Base-by-base conservation (phyloP, 2,888 invertebrate species). In the Troides helena region DNA sequence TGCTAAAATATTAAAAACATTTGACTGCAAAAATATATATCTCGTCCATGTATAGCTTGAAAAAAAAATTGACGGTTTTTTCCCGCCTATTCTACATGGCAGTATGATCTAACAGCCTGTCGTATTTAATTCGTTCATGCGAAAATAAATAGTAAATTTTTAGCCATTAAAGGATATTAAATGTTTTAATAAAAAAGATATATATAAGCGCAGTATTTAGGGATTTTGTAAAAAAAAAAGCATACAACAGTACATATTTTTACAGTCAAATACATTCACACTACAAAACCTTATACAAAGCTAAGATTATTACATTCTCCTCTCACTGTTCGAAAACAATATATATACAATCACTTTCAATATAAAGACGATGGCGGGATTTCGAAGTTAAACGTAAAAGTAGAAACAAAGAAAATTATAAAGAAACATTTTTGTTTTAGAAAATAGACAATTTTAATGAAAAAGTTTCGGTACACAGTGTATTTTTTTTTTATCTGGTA, bases 1-100 rank as follows among this genome's bases (percentile, higher is more conserved):
- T 43, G 72, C 76, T 78, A 79, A 76, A 74, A 72, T 72, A 73
- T 71, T 64, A 65, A 25, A 61, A 61, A 50, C 43, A 59, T 46
- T 25, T 36, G n/a, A 36, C 50, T 14, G 46, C 4, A 30, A 39
- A 56, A 64, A 14, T 57, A 57, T 57, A 57, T 57, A 57, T 7
- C n/a, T n/a, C 8, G n/a, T 14, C 18, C 21, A 21, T 53, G 17
- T 17, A 4, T 53, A 17, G n/a, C 17, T 53, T 1, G 18, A 57
- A 57, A 57, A 57, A 57, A 57, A 57, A 57, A 21, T 21, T 57
- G 21, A 21, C 57, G 18, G 0, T 57, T 5, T 6, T 57, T 57
- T 57, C 57, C 57, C 57, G 57, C 21, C 21, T 4, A 57, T 57
- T 53, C 21, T 21, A 57, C 14, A 8, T 57, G 1, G 21, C 57